Evolutionary conservation across 2,797 vertebrate species (phyloP).

Genomic region (Helicolenus hilgendorfi): DNA sequence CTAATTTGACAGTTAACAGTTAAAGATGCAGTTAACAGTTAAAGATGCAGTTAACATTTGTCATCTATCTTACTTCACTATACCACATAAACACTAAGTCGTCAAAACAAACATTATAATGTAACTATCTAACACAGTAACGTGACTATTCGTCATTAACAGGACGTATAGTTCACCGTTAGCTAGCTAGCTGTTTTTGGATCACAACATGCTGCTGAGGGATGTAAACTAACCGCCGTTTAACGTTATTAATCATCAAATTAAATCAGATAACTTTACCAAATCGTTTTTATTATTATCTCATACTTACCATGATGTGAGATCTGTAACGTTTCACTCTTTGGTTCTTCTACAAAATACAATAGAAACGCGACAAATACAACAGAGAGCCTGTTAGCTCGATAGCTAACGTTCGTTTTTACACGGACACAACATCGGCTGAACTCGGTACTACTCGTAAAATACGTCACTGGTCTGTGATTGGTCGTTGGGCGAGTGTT

Average conservation of each 20-base stretch:
- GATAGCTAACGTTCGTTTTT: neutral
- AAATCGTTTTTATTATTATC: accelerated
- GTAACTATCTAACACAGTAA: neutral
- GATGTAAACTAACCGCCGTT: neutral
- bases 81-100: no score
- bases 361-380: neutral
- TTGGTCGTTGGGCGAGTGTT: slow-evolving; percentile 17
- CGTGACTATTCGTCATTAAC: no score
- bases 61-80: neutral
- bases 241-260: neutral
- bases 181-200: no score
- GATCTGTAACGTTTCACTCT: neutral
- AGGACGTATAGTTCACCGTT: neutral
- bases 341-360: neutral
- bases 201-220: neutral
- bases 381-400: neutral
- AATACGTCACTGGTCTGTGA: neutral
- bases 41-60: neutral
- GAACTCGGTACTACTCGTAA: neutral
- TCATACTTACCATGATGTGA: slow-evolving; percentile 53
- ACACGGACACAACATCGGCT: slow-evolving; percentile 30
- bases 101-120: no score
- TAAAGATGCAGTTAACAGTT: slow-evolving; percentile 2
- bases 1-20: neutral
- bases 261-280: neutral